These are phyloP conservation scores for Epizoanthus stellaris DNA, from an alignment of 92 coral and sea anemone genomes.

Conservation along the genomic window DNA sequence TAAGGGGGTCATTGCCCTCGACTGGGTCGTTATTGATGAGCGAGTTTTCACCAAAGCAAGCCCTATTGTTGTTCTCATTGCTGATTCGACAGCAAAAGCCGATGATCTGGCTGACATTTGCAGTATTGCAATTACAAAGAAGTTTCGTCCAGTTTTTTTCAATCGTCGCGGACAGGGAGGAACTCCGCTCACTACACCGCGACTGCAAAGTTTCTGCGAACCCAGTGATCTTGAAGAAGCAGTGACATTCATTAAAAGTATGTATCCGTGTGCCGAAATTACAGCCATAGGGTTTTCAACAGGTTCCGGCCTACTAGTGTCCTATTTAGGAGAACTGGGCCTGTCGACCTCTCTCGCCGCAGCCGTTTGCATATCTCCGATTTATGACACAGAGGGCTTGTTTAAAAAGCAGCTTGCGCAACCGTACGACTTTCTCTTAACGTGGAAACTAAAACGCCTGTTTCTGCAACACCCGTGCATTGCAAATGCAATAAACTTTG, in stretches of 20 bases:
- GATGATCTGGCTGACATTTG: conserved; percentile 74
- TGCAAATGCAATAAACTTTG: conserved; percentile 75
- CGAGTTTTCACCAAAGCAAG: conserved; percentile 67
- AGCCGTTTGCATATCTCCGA: conserved; percentile 93
- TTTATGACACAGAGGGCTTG: conserved; percentile 85
- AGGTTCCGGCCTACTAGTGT: conserved; percentile 84
- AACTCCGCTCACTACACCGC: conserved; percentile 81
- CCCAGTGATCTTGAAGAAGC: conserved; percentile 91
- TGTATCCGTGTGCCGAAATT: conserved; percentile 88
- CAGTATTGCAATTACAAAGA: conserved; percentile 60
- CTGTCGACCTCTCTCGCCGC: conserved; percentile 61
- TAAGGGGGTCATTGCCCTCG: conserved; percentile 90
- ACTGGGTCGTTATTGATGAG: conserved; percentile 86
- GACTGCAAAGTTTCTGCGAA: conserved; percentile 89
- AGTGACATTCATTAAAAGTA: conserved; percentile 72
- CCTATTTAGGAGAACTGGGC: conserved; percentile 87
- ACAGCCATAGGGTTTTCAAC: conserved; percentile 86
- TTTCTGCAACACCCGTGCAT: conserved; percentile 88
- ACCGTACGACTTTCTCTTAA: conserved; percentile 87
- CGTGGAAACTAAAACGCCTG: conserved; percentile 73
- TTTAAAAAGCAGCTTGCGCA: conserved; percentile 73
- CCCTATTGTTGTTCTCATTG: conserved; percentile 84
- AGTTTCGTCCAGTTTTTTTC: conserved; percentile 94
- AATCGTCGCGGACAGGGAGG: conserved; percentile 98
- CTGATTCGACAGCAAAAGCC: conserved; percentile 81